Conservation (phyloP, 2,113 vertebrate genomes). For the Myodes glareolus region DNA sequence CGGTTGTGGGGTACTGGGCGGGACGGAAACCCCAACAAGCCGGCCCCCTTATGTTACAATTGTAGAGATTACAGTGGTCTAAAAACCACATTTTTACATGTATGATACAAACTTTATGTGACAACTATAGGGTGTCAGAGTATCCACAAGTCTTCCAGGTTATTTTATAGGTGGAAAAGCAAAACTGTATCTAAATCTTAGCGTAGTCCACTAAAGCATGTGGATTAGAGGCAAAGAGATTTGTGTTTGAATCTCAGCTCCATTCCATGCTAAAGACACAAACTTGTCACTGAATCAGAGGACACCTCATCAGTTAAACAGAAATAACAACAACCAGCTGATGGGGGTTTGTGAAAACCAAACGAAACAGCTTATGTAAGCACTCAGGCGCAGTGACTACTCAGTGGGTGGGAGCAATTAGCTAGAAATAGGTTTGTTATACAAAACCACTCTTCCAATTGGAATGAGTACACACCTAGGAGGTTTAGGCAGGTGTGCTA, state of each 20-base stretch:
- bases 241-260: neutral
- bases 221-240: neutral
- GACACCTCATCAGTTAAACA: neutral
- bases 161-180: neutral
- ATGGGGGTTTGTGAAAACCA: neutral
- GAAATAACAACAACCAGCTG: constrained; percentile 41
- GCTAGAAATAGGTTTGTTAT: constrained; percentile 56
- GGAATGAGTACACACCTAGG: constrained; percentile 38
- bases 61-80: neutral
- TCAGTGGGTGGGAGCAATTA: constrained; percentile 38
- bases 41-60: too few relatives aligned
- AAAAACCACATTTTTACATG: neutral
- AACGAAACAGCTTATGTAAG: constrained; percentile 38
- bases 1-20: too few relatives aligned
- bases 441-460: constrained; percentile 59
- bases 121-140: neutral
- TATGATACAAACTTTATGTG: neutral
- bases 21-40: too few relatives aligned
- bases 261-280: constrained; percentile 5
- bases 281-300: constrained; percentile 11
- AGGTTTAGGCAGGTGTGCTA: constrained; percentile 36
- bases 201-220: neutral
- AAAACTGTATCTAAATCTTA: neutral
- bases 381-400: too few relatives aligned
- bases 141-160: neutral